Base-by-base conservation (phyloP, 2,797 vertebrate genomes). In the Aplochiton taeniatus region DNA sequence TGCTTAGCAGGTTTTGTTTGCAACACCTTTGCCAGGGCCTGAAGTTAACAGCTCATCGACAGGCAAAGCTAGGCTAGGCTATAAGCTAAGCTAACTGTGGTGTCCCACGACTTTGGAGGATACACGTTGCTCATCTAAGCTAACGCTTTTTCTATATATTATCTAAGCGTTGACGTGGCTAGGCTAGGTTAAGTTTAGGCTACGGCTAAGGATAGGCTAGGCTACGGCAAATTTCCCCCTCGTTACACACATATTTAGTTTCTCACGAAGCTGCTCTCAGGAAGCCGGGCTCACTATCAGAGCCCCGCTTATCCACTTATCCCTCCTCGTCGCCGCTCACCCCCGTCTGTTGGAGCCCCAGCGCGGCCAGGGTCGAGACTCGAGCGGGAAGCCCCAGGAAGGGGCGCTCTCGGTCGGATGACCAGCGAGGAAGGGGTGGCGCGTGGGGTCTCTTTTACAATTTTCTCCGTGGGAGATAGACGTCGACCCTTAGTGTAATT, bases 1-100 rank as follows among this genome's bases (percentile, higher is more conserved):
- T 68, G 31, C 69, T 64, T 0, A 75, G 76, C 66, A 16, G 48
- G 72, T 82, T 83, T 73, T 65, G 66, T 78, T 83, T 77, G 64
- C 66, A 87, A 74, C 67, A 12, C 13, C 0, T 11, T 62, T 69
- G 67, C 68, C 70, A 20, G 73, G 45, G 62, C 64, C 70, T 42
- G 51, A 53, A 68, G 60, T 52, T 48, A 72, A 56, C 66, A 73
- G 61, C 74, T 70, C 16, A n/a, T 46, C 10, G 18, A 18, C 19
- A 60, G 18, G 44, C 44, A 47, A 47, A 60, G 45, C 17, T 13
- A n/a, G 43, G 17, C 56, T 43, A 43, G 51, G 17, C 67, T 63
- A 49, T 75, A 64, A 69, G 17, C 72, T 78, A 65, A 67, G 76
- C 48, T 14, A 45, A 61, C 31, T 31, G 31, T 2, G 2, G 6